Evolutionary conservation across 2,113 vertebrate genomes (phyloP).

Genomic region (Dolichotis patagonum): DNA sequence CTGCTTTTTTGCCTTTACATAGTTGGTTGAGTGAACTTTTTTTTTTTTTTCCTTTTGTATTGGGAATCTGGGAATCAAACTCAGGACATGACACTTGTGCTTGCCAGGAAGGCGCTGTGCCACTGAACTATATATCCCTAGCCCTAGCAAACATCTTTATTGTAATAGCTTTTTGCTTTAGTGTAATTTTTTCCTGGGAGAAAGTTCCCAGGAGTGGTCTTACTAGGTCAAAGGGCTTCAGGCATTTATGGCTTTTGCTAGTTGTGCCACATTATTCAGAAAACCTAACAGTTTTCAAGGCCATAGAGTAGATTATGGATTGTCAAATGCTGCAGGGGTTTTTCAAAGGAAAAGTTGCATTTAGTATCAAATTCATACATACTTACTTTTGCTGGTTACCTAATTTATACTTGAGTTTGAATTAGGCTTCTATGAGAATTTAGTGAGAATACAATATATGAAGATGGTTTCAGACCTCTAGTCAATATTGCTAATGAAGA

Average conservation of each 20-base stretch:
- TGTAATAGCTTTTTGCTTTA: slow-evolving; percentile 60
- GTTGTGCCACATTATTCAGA: not conserved
- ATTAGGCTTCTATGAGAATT: slow-evolving; percentile 1
- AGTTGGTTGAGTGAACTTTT: not conserved
- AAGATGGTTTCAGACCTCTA: not conserved
- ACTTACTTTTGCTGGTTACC: slow-evolving; percentile 21
- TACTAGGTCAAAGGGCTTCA: slow-evolving; percentile 69
- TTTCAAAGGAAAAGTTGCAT: slow-evolving; percentile 16
- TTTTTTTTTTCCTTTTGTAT: not conserved
- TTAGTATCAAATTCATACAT: not conserved
- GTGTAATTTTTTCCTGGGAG: slow-evolving; percentile 55
- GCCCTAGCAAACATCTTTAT: slow-evolving; percentile 20
- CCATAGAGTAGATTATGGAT: slow-evolving; percentile 1
- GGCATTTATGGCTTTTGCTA: slow-evolving; percentile 37
- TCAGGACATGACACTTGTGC: too few relatives aligned
- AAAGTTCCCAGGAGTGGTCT: slow-evolving; percentile 63
- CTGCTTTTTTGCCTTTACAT: not conserved
- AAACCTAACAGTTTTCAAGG: not conserved
- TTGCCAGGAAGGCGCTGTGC: too few relatives aligned
- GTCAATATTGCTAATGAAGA: not conserved
- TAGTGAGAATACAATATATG: not conserved
- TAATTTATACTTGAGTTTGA: slow-evolving; percentile 46
- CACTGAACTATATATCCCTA: too few relatives aligned
- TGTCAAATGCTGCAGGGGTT: not conserved
- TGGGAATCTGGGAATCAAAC: too few relatives aligned